Evolutionary conservation across 2,888 invertebrate genomes (phyloP).

Genomic region (Galerucella calmariensis): DNA sequence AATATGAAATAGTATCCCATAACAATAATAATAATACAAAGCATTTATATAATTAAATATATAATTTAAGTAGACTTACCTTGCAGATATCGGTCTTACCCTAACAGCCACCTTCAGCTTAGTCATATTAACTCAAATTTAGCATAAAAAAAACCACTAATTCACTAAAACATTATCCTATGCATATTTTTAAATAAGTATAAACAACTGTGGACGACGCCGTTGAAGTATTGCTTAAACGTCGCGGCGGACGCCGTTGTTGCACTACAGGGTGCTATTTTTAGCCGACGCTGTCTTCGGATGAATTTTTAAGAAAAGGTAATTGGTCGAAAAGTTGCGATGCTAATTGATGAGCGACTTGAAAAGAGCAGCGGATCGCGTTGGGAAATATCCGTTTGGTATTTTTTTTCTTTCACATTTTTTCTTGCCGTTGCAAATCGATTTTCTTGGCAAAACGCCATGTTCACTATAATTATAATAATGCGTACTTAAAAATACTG

Average conservation of each 20-base stretch:
- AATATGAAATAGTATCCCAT: neutral
- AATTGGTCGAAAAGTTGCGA: slow-evolving; percentile 29
- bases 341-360: slow-evolving; percentile 27
- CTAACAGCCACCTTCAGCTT: slow-evolving; percentile 74
- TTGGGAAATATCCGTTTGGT: slow-evolving; percentile 14
- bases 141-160: neutral
- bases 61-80: slow-evolving; percentile 62
- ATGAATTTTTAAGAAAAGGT: slow-evolving; percentile 31
- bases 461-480: neutral
- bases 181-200: slow-evolving; percentile 8
- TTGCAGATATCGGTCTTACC: slow-evolving; percentile 73
- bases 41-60: neutral
- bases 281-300: slow-evolving; percentile 30
- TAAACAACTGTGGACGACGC: slow-evolving; percentile 32
- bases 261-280: slow-evolving; percentile 32
- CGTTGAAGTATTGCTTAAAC: slow-evolving; percentile 30
- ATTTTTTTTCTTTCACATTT: neutral
- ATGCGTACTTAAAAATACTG: neutral
- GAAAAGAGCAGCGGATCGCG: neutral
- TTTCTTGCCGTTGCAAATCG: neutral
- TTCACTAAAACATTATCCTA: slow-evolving; percentile 6
- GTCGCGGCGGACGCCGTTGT: slow-evolving; percentile 30
- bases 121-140: slow-evolving; percentile 35
- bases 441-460: slow-evolving; percentile 2
- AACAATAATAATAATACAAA: neutral